phyloP scores from a whole-genome alignment of 1,140 invertebrate genomes.

The Doryteuthis pealeii region DNA sequence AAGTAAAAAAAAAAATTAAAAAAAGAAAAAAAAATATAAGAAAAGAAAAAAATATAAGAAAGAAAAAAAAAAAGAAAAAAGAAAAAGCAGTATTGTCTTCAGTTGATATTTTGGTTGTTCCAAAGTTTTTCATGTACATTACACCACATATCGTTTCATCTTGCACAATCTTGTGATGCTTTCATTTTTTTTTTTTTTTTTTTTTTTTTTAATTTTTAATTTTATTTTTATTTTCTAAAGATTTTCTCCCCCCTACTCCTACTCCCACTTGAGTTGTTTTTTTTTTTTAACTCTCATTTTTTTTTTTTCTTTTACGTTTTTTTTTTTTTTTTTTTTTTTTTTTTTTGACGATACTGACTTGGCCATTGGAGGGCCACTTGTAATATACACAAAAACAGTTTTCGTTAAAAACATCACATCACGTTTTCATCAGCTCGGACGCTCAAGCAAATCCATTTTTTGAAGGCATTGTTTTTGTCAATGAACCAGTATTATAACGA shows the following conservation, averaged over 20 bases:
- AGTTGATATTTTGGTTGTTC: background rate
- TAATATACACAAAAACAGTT: too few species aligned
- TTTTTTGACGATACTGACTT: too few species aligned
- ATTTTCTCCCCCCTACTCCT: background rate
- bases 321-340: too few species aligned
- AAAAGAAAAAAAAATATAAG: background rate
- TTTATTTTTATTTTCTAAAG: background rate
- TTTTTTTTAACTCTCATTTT: background rate
- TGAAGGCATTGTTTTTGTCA: background rate
- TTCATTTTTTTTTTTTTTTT: background rate
- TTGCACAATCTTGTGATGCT: slow-evolving; percentile 6
- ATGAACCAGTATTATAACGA: background rate
- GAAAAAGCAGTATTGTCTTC: background rate
- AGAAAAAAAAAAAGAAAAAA: background rate
- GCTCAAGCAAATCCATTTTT: slow-evolving; percentile 4
- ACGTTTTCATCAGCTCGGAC: background rate
- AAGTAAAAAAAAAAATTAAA: background rate
- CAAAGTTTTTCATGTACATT: background rate
- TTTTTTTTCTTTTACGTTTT: too few species aligned
- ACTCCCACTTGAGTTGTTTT: background rate
- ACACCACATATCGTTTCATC: background rate
- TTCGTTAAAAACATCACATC: background rate
- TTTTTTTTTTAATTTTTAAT: background rate
- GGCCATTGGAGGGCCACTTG: too few species aligned
- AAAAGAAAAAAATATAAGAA: background rate